Percentiles rank a stretch among this genome's conserved stretches.
phyloP scores from a whole-genome alignment of 2,888 invertebrate genomes.

The Platycheirus albimanus region DNA sequence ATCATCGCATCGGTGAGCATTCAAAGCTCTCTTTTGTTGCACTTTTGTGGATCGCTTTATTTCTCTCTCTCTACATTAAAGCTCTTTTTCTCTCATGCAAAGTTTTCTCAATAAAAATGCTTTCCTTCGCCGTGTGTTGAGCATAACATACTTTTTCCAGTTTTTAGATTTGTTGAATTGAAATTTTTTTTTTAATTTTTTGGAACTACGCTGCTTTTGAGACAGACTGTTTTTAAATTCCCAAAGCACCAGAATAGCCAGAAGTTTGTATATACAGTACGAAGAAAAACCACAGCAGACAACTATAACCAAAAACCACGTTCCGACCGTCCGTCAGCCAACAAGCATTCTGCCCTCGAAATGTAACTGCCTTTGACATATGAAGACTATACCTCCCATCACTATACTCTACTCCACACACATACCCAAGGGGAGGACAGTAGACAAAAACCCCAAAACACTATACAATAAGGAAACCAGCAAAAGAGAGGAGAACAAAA shows the following conservation, averaged over 20 bases:
- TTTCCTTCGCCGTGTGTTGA: too few species aligned
- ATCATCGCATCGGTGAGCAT: too few species aligned
- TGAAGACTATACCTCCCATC: conserved; percentile 34
- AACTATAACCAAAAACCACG: conserved; percentile 56
- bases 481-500: background rate
- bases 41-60: too few species aligned
- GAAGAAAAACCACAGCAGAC: conserved; percentile 31
- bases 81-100: too few species aligned
- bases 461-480: conserved; percentile 38
- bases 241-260: background rate
- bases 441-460: conserved; percentile 20
- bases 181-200: too few species aligned
- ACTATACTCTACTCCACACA: conserved; percentile 1
- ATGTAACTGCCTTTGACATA: conserved; percentile 66
- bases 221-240: conserved; percentile 47
- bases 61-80: too few species aligned
- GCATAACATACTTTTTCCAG: too few species aligned
- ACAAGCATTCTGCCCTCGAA: conserved; percentile 52
- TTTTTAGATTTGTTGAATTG: too few species aligned
- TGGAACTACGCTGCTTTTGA: too few species aligned
- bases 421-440: background rate
- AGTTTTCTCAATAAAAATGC: too few species aligned
- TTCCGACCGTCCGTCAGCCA: conserved; percentile 52
- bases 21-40: too few species aligned
- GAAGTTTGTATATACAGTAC: background rate